Evolutionary conservation across 2,113 vertebrate genomes (phyloP).

Genomic region (Xenopus borealis): DNA sequence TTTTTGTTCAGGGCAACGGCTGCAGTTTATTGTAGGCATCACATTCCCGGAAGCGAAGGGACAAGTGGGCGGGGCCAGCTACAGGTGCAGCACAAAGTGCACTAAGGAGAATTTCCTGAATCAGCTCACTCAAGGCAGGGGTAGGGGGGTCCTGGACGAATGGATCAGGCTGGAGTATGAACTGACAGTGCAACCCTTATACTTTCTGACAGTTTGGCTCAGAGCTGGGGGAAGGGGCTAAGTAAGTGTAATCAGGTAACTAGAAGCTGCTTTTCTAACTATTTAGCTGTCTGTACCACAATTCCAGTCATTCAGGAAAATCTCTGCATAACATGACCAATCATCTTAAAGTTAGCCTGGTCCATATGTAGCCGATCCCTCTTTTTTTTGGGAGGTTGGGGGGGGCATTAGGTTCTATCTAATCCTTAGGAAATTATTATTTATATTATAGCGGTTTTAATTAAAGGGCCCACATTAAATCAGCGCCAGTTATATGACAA

Average conservation of each 20-base stretch:
- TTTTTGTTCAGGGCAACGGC: slow-evolving; percentile 20
- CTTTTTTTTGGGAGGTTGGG: too few relatives aligned
- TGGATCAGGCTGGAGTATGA: too few relatives aligned
- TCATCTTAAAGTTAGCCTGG: too few relatives aligned
- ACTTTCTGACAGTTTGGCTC: background rate
- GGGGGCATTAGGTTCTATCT: too few relatives aligned
- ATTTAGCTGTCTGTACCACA: too few relatives aligned
- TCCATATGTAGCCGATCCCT: too few relatives aligned
- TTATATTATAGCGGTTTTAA: background rate
- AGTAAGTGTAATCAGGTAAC: background rate
- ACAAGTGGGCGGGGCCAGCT: background rate
- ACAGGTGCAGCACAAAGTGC: background rate
- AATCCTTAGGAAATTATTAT: too few relatives aligned
- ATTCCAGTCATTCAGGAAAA: too few relatives aligned
- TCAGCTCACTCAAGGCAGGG: background rate
- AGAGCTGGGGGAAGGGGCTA: background rate
- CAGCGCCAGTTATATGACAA: too few relatives aligned
- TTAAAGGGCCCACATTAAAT: background rate
- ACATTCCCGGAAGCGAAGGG: background rate
- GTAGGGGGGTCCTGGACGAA: background rate
- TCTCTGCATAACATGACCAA: too few relatives aligned
- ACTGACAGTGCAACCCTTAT: too few relatives aligned
- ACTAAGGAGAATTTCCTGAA: background rate
- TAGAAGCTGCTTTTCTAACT: background rate
- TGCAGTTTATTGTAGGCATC: background rate